Conservation (phyloP, 2,797 vertebrate genomes). For the Bradypodion pumilum region DNA sequence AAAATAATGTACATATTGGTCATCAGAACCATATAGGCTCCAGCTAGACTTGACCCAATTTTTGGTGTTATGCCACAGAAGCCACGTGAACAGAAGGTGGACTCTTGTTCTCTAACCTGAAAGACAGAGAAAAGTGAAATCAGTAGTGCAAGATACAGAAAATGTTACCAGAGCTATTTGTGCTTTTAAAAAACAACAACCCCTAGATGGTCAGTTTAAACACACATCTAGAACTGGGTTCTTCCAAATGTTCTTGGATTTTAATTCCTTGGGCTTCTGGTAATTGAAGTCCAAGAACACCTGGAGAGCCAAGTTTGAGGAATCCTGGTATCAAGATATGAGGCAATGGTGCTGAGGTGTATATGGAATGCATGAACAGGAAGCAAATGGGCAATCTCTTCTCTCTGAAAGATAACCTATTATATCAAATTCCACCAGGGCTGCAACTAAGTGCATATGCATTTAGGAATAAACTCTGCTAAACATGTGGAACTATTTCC, state of each 20-base stretch:
- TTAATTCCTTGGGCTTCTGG: no score
- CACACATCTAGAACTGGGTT: neutral
- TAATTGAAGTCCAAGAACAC: no score
- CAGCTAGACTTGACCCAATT: constrained; percentile 45
- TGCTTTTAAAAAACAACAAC: neutral
- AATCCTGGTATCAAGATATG: no score
- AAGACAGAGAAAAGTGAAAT: neutral
- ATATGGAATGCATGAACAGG: neutral
- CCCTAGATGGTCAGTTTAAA: neutral
- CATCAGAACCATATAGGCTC: constrained; percentile 56
- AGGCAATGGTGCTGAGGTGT: no score
- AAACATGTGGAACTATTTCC: no score
- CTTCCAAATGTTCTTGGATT: no score
- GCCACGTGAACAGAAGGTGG: neutral
- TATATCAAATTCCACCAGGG: no score
- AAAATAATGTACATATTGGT: constrained; percentile 62
- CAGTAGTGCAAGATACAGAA: neutral
- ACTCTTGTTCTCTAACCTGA: neutral
- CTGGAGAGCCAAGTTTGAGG: no score
- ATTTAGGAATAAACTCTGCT: no score
- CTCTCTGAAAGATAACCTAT: no score
- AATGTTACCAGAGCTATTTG: neutral
- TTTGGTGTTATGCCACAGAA: constrained; percentile 45
- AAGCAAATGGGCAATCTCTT: no score
- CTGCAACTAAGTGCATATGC: no score